phyloP scores from a whole-genome alignment of 2,888 invertebrate species.

The Diaprepes abbreviatus region DNA sequence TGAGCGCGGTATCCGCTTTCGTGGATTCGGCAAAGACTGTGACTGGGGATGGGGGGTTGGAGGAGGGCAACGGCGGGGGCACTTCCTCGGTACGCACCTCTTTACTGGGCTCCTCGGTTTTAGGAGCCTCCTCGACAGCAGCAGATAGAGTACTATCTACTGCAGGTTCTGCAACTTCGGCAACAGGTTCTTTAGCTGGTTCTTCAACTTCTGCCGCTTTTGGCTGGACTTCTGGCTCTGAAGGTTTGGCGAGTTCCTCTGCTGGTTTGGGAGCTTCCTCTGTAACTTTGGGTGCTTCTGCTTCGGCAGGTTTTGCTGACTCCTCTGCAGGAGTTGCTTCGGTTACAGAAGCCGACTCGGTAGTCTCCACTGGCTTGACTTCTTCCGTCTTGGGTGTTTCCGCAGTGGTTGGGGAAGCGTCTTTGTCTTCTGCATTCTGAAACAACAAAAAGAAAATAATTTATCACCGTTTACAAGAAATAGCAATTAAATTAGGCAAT shows the following conservation, averaged over 20 bases:
- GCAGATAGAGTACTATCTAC: conserved; percentile 53
- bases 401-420: conserved; percentile 57
- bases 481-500: background rate
- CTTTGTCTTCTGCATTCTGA: conserved; percentile 63
- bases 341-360: conserved; percentile 48
- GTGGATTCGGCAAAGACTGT: conserved; percentile 80
- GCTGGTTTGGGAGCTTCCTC: conserved; percentile 56
- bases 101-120: conserved; percentile 60
- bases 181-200: conserved; percentile 50
- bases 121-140: conserved; percentile 54
- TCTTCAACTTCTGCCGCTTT: conserved; percentile 39
- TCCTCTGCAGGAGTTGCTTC: conserved; percentile 49
- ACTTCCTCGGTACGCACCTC: conserved; percentile 77
- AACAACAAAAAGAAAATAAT: conserved; percentile 50
- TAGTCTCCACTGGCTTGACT: conserved; percentile 40
- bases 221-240: conserved; percentile 45
- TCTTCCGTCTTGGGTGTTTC: conserved; percentile 63
- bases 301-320: conserved; percentile 6
- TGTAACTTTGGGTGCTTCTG: conserved; percentile 57
- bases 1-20: conserved; percentile 69
- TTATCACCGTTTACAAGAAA: background rate
- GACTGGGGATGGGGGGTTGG: conserved; percentile 82
- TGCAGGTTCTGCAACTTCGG: conserved; percentile 52
- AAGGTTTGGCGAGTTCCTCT: conserved; percentile 42
- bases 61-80: conserved; percentile 82